These are phyloP conservation scores for Brachionus plicatilis DNA, from an alignment of 1,140 invertebrate species.

Conservation along the genomic window DNA sequence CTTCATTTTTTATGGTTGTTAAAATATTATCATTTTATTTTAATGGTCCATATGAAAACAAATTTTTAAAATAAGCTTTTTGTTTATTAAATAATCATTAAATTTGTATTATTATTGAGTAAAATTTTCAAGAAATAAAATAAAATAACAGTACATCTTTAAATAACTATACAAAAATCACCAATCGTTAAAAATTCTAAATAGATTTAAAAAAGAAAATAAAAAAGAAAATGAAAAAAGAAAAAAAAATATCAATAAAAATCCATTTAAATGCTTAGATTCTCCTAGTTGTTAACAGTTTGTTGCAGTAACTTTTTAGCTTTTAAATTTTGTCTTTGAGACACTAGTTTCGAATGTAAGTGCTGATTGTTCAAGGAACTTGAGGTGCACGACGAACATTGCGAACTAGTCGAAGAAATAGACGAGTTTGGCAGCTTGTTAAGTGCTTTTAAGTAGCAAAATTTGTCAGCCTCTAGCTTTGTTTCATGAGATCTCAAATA, in stretches of 20 bases:
- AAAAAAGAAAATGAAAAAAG: background rate
- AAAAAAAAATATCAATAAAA: background rate
- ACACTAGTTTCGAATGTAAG: background rate
- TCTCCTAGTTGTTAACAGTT: background rate
- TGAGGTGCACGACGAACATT: background rate
- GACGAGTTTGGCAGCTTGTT: background rate
- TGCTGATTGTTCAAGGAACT: background rate
- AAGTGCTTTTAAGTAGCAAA: background rate
- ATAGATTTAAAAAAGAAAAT: background rate
- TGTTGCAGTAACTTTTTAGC: background rate
- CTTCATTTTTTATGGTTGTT: too few species aligned
- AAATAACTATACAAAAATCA: background rate
- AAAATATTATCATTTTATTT: too few species aligned
- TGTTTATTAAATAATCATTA: background rate
- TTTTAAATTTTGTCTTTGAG: background rate
- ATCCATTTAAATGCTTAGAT: background rate
- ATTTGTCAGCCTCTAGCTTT: background rate
- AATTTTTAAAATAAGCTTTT: too few species aligned
- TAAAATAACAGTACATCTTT: background rate
- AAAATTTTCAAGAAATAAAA: background rate
- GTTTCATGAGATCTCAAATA: background rate
- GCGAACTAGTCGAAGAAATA: background rate
- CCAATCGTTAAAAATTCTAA: background rate
- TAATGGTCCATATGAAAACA: too few species aligned
- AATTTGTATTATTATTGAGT: background rate